phyloP scores from a whole-genome alignment of 2,888 invertebrate genomes.

The Stenchaetothrips biformis region DNA sequence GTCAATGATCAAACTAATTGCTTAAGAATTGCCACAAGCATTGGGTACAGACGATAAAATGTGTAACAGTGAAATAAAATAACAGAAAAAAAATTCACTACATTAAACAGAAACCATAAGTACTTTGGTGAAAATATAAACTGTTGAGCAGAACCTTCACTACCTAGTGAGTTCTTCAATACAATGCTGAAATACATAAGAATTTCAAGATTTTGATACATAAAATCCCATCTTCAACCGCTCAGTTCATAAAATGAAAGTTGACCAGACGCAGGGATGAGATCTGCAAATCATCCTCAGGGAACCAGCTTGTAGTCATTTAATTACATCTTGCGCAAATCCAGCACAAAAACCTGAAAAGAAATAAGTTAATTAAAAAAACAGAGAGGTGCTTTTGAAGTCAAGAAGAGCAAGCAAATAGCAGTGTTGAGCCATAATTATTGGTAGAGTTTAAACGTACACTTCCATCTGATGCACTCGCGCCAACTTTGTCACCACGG shows the following conservation, averaged over 20 bases:
- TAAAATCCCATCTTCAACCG: no score
- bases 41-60: not conserved
- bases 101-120: not conserved
- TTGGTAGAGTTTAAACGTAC: no score
- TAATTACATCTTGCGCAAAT: constrained; percentile 75
- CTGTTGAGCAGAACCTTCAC: no score
- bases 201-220: no score
- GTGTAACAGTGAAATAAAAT: not conserved
- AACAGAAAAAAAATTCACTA: no score
- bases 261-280: no score
- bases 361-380: constrained; percentile 2
- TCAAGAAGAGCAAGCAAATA: constrained; percentile 28
- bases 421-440: not conserved
- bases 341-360: constrained; percentile 65
- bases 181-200: no score
- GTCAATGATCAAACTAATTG: no score
- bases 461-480: constrained; percentile 97
- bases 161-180: no score
- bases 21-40: not conserved
- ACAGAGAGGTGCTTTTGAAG: not conserved
- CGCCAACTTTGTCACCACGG: constrained; percentile 95
- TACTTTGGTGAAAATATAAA: not conserved
- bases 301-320: not conserved
- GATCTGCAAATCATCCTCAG: no score
- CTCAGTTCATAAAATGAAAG: no score